A percentile compares a stretch with the other conserved stretches of the same genome.
Evolutionary conservation across 2,888 invertebrate species (phyloP).

Genomic region (Petrophora chlorosata): DNA sequence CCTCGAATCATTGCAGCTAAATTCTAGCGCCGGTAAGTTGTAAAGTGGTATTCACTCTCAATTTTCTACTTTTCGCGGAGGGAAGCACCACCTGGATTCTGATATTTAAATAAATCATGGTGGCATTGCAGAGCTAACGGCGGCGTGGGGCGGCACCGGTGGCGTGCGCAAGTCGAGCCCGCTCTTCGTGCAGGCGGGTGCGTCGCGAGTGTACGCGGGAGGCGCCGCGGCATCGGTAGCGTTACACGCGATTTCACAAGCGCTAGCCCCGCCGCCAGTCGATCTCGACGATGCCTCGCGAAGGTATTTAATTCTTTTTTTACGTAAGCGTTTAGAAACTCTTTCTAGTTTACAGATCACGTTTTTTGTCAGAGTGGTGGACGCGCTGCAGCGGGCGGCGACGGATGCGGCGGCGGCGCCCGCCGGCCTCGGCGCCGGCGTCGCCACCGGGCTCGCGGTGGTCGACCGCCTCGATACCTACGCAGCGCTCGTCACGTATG

Average conservation of each 20-base stretch:
- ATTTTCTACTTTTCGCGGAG: too few relatives aligned
- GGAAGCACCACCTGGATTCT: too few relatives aligned
- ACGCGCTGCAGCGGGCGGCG: conserved; percentile 50
- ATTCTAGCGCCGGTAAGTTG: conserved; percentile 61
- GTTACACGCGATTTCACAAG: conserved; percentile 42
- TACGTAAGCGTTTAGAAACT: neutral
- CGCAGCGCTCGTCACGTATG: conserved; percentile 87
- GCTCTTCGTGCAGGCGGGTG: conserved; percentile 33
- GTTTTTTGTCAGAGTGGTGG: conserved; percentile 54
- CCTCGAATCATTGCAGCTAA: conserved; percentile 77
- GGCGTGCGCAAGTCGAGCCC: conserved; percentile 33
- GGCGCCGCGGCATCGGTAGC: conserved; percentile 45
- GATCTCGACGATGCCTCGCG: conserved; percentile 12
- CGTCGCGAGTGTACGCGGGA: conserved; percentile 55
- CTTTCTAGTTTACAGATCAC: neutral
- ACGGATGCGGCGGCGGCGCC: conserved; percentile 31
- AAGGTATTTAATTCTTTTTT: neutral
- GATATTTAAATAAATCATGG: neutral
- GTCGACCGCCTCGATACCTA: conserved; percentile 87
- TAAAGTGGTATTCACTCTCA: neutral
- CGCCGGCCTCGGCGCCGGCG: conserved; percentile 34
- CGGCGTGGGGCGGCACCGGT: conserved; percentile 22
- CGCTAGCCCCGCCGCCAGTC: conserved; percentile 47
- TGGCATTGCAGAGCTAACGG: conserved; percentile 17
- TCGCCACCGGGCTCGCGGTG: conserved; percentile 85